Conservation (phyloP, 2,888 invertebrate genomes). For the Drosophila atroscutellata region DNA sequence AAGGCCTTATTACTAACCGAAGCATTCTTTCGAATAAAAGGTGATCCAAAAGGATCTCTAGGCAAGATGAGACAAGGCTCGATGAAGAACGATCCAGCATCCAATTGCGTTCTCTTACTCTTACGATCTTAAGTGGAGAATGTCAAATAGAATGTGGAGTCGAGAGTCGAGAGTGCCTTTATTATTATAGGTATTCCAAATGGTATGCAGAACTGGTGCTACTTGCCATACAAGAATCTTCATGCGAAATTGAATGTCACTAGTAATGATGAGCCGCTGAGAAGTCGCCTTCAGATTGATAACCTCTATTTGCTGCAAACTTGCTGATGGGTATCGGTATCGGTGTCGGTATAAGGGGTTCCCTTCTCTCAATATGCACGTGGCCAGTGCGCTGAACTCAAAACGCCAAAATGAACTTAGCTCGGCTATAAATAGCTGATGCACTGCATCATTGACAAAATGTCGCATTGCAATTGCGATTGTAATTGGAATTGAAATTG, state of each 20-base stretch:
- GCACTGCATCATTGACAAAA: slow-evolving; percentile 39
- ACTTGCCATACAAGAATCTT: not conserved
- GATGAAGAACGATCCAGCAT: not conserved
- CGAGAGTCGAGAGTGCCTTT: not conserved
- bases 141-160: not conserved
- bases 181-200: not conserved
- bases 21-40: not conserved
- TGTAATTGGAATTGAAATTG: slow-evolving; percentile 9
- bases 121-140: not conserved
- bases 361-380: not conserved
- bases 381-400: slow-evolving; percentile 49
- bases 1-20: not conserved
- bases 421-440: slow-evolving; percentile 44
- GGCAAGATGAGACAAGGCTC: not conserved
- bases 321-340: not conserved
- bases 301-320: no score
- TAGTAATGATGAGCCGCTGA: not conserved
- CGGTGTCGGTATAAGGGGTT: not conserved
- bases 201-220: not conserved
- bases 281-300: no score
- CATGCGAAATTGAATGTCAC: not conserved
- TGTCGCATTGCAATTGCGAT: slow-evolving; percentile 28
- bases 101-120: not conserved
- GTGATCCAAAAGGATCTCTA: not conserved
- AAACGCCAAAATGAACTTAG: slow-evolving; percentile 39